Conservation (phyloP, 2,797 vertebrate species). For the Leptatherina wallacei region DNA sequence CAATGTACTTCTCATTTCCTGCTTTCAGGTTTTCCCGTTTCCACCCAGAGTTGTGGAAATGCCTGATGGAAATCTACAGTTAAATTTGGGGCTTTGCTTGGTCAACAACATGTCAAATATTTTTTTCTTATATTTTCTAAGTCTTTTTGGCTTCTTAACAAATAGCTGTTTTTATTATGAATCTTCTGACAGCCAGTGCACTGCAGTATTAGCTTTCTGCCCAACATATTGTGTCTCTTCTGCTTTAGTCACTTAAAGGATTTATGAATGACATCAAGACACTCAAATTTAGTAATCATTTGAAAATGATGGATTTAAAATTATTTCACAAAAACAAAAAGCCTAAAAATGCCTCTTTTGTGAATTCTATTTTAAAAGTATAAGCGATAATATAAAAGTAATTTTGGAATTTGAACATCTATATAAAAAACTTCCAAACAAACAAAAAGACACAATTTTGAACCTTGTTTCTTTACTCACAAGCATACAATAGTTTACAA, state of each 20-base stretch:
- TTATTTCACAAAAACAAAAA: neutral
- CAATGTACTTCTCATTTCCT: conserved; percentile 36
- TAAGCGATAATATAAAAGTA: too few species aligned
- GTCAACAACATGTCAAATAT: conserved; percentile 1
- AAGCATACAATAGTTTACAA: conserved; percentile 30
- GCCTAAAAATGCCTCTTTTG: too few species aligned
- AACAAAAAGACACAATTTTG: conserved; percentile 3
- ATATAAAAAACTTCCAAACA: too few species aligned
- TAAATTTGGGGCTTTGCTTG: conserved; percentile 3
- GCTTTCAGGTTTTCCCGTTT: neutral
- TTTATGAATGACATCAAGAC: neutral
- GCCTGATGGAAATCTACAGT: neutral
- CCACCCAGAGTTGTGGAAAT: neutral
- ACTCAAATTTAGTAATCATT: neutral
- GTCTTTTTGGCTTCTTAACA: conserved; percentile 4
- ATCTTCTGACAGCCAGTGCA: neutral
- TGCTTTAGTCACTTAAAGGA: neutral
- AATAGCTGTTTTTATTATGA: conserved; percentile 6
- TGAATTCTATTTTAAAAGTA: too few species aligned
- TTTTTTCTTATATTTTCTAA: neutral
- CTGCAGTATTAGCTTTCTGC: too few species aligned
- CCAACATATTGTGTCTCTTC: neutral
- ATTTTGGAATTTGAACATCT: too few species aligned
- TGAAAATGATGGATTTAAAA: neutral
- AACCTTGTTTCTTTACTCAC: conserved; percentile 43